phyloP scores from a whole-genome alignment of 2,888 invertebrate genomes.

The Tridacna crocea region DNA sequence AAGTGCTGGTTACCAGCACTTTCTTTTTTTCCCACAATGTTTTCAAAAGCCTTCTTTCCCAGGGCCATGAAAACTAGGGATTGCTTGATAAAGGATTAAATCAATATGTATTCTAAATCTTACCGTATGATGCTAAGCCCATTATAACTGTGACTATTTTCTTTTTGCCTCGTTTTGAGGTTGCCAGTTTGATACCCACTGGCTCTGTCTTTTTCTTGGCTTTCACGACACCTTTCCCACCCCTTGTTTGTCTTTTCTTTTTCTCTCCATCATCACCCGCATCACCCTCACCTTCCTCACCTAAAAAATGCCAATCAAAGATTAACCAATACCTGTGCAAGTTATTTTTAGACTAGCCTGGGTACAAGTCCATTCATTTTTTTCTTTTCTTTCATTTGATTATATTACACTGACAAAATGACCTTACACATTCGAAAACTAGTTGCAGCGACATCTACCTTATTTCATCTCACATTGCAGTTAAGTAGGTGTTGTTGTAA shows the following conservation, averaged over 20 bases:
- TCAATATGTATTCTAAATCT: neutral
- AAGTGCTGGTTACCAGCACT: neutral
- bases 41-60: no score
- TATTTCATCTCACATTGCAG: no score
- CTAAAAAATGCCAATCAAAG: neutral
- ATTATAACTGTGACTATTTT: slow-evolving; percentile 99
- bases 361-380: no score
- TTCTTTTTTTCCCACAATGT: slow-evolving; percentile 14
- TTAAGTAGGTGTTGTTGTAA: no score
- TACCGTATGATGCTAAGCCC: slow-evolving; percentile 97
- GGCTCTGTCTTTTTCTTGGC: slow-evolving; percentile 88
- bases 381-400: no score
- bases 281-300: slow-evolving; percentile 56
- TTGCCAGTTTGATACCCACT: slow-evolving; percentile 83
- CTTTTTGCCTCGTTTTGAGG: slow-evolving; percentile 96
- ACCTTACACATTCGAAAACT: no score
- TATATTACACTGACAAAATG: no score
- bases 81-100: neutral
- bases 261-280: slow-evolving; percentile 85
- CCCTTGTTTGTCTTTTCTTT: slow-evolving; percentile 97
- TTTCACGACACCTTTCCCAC: slow-evolving; percentile 97
- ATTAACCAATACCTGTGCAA: no score
- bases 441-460: no score
- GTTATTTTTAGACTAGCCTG: no score
- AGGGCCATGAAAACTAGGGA: no score